Evolutionary conservation across 2,113 vertebrate species (phyloP).

Genomic region (Dicaeum eximium): DNA sequence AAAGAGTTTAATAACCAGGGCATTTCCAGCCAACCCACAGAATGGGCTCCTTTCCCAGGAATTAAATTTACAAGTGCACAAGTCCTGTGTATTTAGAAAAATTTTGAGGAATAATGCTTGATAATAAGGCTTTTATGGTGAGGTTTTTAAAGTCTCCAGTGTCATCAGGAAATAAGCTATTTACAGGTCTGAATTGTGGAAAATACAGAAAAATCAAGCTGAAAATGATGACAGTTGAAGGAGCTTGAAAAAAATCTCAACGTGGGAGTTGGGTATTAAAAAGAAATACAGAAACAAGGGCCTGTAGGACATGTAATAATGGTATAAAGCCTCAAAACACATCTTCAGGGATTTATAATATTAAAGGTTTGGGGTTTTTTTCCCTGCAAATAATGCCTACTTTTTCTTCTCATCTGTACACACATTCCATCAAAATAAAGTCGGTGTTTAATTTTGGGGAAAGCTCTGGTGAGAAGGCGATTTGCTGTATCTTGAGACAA

Average conservation of each 20-base stretch:
- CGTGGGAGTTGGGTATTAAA: background rate
- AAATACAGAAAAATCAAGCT: background rate
- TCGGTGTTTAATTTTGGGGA: background rate
- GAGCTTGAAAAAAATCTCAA: background rate
- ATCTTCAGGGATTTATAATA: background rate
- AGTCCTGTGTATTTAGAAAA: background rate
- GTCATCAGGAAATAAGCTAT: background rate
- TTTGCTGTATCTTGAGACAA: background rate
- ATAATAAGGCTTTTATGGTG: background rate
- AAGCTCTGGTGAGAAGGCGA: background rate
- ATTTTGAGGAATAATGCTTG: background rate
- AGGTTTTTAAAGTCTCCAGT: background rate
- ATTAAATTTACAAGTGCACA: background rate
- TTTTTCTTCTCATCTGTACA: background rate
- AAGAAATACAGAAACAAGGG: background rate
- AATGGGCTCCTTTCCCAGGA: background rate
- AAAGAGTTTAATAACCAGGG: background rate
- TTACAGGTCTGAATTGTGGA: background rate
- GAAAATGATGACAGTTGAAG: background rate
- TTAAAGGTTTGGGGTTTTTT: background rate
- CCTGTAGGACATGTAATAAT: background rate
- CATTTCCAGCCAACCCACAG: background rate
- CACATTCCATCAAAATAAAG: background rate
- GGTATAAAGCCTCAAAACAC: background rate
- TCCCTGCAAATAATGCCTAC: background rate